Base-by-base conservation (phyloP, 2,888 invertebrate species). In the Limnephilus marmoratus region DNA sequence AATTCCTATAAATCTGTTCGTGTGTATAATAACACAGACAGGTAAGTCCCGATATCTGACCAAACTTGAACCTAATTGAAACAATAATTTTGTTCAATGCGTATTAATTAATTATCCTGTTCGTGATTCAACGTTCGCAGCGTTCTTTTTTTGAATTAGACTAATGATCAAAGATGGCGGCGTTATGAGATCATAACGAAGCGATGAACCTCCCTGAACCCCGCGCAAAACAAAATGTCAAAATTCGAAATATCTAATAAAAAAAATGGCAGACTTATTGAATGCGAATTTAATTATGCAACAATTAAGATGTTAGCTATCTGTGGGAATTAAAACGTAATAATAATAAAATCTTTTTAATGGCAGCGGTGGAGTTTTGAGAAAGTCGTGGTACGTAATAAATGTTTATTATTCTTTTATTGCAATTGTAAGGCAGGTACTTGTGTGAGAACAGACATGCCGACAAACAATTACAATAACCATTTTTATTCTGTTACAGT, bases 151-250 rank as follows among this genome's bases (percentile, higher is more conserved):
- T 41, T 87, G 87, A 87, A 90, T 90, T 83, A 80, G 81, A 91
- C 91, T 91, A 91, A 91, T 90, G 90, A 85, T 90, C 7, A 68
- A 90, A 90, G 85, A 90, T 90, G 90, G 85, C 41, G n/a, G 81
- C 91, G n/a, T 87, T 85, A 87, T 91, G 87, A 91, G 86, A 91
- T 91, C 91, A 91, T 41, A 45, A 81, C 85, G 89, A 81, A 89
- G 82, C 92, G 86, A 90, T 92, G 92, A 92, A 90, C 90, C 90
- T 81, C 86, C 81, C 18, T 92, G 92, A 92, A 92, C 92, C 81
- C n/a, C 11, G 37, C 3, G 29, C 34, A 12, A 41, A 87, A 91
- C 81, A 80, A 87, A 86, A 87, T 91, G 91, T 83, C 91, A 91
- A 87, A 91, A 68, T 87, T 81, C 45, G 13, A 86, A 86, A 86